Conservation (phyloP, 2,888 invertebrate genomes). For the Cataglyphis albicans region DNA sequence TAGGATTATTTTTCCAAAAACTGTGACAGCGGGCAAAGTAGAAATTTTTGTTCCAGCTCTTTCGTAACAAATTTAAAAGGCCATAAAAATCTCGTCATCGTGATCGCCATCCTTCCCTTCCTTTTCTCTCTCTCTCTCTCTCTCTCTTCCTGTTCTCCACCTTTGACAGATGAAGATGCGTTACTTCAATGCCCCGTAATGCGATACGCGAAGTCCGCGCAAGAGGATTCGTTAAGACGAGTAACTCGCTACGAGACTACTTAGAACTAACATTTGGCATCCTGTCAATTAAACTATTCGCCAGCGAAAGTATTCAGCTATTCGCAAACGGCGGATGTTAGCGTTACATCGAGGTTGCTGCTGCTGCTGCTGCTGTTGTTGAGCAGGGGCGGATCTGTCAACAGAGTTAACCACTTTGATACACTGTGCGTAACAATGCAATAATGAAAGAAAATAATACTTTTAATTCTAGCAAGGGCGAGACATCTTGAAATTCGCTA, state of each 20-base stretch:
- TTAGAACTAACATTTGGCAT: constrained; percentile 72
- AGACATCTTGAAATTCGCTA: background rate
- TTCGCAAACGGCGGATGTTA: constrained; percentile 28
- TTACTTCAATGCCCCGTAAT: constrained; percentile 11
- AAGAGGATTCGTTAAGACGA: constrained; percentile 32
- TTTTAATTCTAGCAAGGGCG: background rate
- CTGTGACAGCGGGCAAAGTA: background rate
- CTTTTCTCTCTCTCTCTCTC: too few species aligned
- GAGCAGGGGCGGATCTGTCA: constrained; percentile 28
- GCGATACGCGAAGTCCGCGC: constrained; percentile 22
- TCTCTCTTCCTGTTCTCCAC: background rate
- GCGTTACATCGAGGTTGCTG: constrained; percentile 28
- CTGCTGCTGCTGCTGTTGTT: constrained; percentile 1
- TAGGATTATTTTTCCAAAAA: background rate
- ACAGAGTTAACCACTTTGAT: background rate
- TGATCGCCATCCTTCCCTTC: background rate
- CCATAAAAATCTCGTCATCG: background rate
- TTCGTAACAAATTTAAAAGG: background rate
- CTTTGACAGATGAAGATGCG: background rate
- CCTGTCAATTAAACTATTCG: constrained; percentile 61
- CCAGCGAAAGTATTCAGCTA: constrained; percentile 42
- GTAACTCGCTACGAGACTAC: constrained; percentile 60
- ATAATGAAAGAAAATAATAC: background rate
- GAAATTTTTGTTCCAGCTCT: background rate
- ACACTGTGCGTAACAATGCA: background rate